phyloP scores from a whole-genome alignment of 2,888 invertebrate species.

The Trichopria drosophilae region DNA sequence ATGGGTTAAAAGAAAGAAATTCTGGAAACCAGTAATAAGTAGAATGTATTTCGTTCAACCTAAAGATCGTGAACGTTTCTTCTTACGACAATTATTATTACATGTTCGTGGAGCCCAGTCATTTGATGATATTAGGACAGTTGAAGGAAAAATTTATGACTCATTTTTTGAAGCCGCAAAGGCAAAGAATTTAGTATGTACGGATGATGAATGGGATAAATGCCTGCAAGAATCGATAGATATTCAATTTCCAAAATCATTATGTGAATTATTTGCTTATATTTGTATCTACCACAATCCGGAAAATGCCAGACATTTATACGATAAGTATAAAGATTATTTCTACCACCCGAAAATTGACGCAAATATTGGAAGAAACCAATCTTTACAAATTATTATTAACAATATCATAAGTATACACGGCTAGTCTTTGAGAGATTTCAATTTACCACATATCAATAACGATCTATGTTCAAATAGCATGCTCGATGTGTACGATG shows the following conservation, averaged over 20 bases:
- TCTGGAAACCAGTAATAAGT: too few species aligned
- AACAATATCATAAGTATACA: background rate
- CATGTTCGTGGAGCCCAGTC: conserved; percentile 10
- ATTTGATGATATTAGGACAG: conserved; percentile 9
- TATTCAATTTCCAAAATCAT: too few species aligned
- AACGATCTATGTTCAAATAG: too few species aligned
- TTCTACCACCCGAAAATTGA: conserved; percentile 10
- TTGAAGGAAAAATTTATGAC: conserved; percentile 5
- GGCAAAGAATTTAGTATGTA: conserved; percentile 2
- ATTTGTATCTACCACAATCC: too few species aligned
- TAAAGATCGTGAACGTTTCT: conserved; percentile 22
- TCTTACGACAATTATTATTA: conserved; percentile 24
- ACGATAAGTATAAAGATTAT: conserved; percentile 17
- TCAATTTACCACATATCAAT: conserved; percentile 1
- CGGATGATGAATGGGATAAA: conserved; percentile 18
- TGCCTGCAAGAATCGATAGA: too few species aligned
- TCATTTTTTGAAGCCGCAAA: conserved; percentile 10
- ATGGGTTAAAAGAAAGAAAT: conserved; percentile 15
- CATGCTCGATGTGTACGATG: too few species aligned
- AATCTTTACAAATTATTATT: background rate
- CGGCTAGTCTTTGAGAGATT: conserved; percentile 1
- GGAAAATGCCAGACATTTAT: conserved; percentile 11
- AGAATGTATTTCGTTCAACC: conserved; percentile 25
- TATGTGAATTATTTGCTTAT: too few species aligned
- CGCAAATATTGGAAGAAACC: conserved; percentile 1